A percentile compares a stretch with the other conserved stretches of the same genome.
These are phyloP conservation scores for Iselma pallidipennis DNA, from an alignment of 2,888 invertebrate species.

Conservation along the genomic window DNA sequence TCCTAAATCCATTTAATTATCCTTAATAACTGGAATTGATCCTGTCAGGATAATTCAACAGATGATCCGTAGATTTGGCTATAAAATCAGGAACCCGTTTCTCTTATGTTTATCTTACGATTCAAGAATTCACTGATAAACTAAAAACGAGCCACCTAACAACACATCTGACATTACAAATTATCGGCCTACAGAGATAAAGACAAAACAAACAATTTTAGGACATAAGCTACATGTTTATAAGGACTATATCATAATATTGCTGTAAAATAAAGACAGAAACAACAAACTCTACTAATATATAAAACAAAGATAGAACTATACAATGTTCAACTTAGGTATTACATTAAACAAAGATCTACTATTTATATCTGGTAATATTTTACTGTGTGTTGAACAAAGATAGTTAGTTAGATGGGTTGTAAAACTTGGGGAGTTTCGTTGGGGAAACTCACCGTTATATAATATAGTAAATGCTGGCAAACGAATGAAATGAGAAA, in stretches of 20 bases:
- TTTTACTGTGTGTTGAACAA: too few species aligned
- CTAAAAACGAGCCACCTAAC: conserved; percentile 46
- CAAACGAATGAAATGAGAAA: neutral
- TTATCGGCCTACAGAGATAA: conserved; percentile 46
- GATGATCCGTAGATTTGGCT: conserved; percentile 11
- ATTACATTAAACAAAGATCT: neutral
- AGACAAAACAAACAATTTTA: conserved; percentile 34
- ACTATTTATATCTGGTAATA: too few species aligned
- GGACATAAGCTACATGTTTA: conserved; percentile 33
- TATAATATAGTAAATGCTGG: conserved; percentile 22
- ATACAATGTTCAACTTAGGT: neutral
- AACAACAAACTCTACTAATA: neutral
- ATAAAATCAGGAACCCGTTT: conserved; percentile 22
- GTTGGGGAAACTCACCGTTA: conserved; percentile 30
- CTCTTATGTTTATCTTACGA: conserved; percentile 34
- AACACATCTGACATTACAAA: conserved; percentile 50
- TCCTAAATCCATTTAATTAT: too few species aligned
- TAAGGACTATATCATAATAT: conserved; percentile 19
- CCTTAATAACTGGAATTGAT: too few species aligned
- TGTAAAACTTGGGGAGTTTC: conserved; percentile 26
- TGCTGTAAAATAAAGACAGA: neutral
- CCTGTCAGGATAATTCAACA: conserved; percentile 3
- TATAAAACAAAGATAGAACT: neutral
- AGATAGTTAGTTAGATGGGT: neutral
- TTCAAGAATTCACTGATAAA: conserved; percentile 41